Conservation (phyloP, 2,797 vertebrate genomes). For the Galagoides demidoff region DNA sequence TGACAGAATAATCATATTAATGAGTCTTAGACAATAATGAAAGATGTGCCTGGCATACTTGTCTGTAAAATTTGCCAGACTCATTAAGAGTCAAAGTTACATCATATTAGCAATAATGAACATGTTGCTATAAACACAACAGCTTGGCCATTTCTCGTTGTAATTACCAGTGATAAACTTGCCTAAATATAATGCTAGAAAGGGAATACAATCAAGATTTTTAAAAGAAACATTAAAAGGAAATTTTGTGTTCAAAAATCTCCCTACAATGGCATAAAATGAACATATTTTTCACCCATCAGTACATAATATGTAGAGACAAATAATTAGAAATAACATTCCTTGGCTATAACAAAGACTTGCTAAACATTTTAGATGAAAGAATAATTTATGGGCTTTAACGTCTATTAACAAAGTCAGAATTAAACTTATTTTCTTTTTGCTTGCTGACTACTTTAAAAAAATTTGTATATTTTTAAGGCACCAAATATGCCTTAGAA, state of each 20-base stretch:
- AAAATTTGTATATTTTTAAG: slow-evolving; percentile 1
- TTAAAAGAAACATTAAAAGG: neutral
- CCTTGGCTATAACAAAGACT: neutral
- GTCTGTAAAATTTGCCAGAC: slow-evolving; percentile 54
- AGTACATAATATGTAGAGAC: neutral
- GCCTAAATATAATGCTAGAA: slow-evolving; percentile 56
- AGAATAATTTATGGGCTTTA: neutral
- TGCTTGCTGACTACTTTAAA: neutral
- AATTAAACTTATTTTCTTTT: neutral
- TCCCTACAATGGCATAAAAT: neutral
- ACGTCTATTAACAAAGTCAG: neutral
- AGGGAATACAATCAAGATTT: neutral
- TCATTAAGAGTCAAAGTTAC: slow-evolving; percentile 49
- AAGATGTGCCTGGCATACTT: slow-evolving; percentile 55
- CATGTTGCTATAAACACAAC: slow-evolving; percentile 45
- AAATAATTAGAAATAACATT: neutral
- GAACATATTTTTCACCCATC: neutral
- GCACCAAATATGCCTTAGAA: neutral
- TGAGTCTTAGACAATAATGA: slow-evolving; percentile 58
- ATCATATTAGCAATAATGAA: slow-evolving; percentile 14
- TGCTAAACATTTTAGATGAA: neutral
- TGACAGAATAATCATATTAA: slow-evolving; percentile 71
- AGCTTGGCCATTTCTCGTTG: slow-evolving; percentile 34
- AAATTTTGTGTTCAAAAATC: neutral
- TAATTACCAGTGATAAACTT: slow-evolving; percentile 55